phyloP scores from a whole-genome alignment of 1,140 invertebrate genomes.

The Holcopasites calliopsidis region DNA sequence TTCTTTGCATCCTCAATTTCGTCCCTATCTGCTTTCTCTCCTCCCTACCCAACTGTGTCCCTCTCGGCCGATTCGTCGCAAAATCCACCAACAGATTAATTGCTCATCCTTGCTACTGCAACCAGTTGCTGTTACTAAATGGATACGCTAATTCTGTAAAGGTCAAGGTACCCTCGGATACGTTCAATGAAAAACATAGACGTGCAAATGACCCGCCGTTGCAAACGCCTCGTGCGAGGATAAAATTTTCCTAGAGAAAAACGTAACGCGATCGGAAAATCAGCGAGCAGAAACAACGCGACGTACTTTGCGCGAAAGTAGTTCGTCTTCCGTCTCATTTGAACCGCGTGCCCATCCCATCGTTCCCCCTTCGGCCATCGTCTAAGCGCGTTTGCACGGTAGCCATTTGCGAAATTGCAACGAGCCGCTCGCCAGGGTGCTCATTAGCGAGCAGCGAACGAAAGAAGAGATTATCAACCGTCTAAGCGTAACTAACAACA shows the following conservation, averaged over 20 bases:
- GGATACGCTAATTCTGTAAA: constrained; percentile 46
- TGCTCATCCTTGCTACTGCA: constrained; percentile 72
- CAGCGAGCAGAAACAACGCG: not conserved
- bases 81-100: constrained; percentile 71
- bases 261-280: not conserved
- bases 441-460: constrained; percentile 45
- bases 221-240: not conserved
- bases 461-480: constrained; percentile 56
- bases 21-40: constrained; percentile 19
- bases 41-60: constrained; percentile 13
- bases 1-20: constrained; percentile 48
- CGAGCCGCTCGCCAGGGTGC: constrained; percentile 16
- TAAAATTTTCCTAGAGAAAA: not conserved
- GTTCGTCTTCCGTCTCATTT: constrained; percentile 21
- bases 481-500: constrained; percentile 74
- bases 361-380: constrained; percentile 35
- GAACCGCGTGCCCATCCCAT: constrained; percentile 8
- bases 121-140: constrained; percentile 70
- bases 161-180: constrained; percentile 51
- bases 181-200: constrained; percentile 40
- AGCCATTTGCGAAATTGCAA: constrained; percentile 44
- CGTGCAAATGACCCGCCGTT: constrained; percentile 53
- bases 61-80: constrained; percentile 42
- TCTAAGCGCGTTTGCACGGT: constrained; percentile 39
- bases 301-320: not conserved